Evolutionary conservation across 2,113 vertebrate species (phyloP).

Genomic region (Forbesichthys agassizii): DNA sequence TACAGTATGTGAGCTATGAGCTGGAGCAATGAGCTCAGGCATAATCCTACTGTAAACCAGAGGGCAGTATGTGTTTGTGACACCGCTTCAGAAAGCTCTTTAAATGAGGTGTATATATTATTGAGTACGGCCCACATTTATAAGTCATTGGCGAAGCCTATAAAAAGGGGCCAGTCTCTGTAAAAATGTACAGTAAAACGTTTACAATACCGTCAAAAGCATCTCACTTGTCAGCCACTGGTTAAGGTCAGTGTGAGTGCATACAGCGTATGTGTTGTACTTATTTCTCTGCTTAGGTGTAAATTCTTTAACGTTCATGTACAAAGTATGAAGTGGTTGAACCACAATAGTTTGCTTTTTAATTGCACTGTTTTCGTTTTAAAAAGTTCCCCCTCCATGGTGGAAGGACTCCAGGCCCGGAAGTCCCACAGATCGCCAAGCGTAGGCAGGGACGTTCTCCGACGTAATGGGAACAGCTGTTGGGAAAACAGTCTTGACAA

Average conservation of each 20-base stretch:
- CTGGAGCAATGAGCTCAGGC: neutral
- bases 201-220: neutral
- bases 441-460: neutral
- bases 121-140: conserved; percentile 6
- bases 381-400: too few relatives aligned
- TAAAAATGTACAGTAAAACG: neutral
- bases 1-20: neutral
- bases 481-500: neutral
- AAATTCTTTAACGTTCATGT: too few relatives aligned
- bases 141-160: neutral
- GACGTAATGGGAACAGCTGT: conserved; percentile 1
- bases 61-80: conserved; percentile 2
- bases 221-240: neutral
- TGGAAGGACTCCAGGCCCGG: conserved; percentile 1
- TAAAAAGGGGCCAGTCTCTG: conserved; percentile 4
- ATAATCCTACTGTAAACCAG: neutral
- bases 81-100: neutral
- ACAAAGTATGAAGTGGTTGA: neutral
- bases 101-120: conserved; percentile 11
- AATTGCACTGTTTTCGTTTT: neutral
- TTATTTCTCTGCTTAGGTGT: too few relatives aligned
- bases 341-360: neutral
- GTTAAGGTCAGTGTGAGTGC: neutral
- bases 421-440: neutral
- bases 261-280: neutral